Base-by-base conservation (phyloP, 1,140 invertebrate genomes). In the Tetranychus cinnabarinus region DNA sequence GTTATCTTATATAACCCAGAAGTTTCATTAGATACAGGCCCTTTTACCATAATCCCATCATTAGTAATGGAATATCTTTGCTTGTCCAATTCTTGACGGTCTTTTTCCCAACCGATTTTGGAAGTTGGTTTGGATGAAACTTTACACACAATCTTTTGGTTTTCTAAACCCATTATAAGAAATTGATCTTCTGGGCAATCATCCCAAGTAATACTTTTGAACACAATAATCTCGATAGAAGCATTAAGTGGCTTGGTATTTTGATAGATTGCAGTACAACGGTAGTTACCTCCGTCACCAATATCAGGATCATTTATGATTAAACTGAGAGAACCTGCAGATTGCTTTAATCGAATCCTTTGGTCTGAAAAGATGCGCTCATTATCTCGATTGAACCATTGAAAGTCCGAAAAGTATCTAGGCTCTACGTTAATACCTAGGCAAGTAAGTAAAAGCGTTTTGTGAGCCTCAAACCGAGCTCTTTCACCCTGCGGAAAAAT, bases 141-240 rank as follows among this genome's bases (percentile, higher is more conserved):
- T 71, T 83, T 78, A 68, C 90, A 95, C 69, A 79, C 80, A 8
- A 92, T 79, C 71, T 79, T 39, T 61, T 60, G 45, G 58, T 59
- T 33, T 13, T 6, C 6, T 59, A 62, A 79, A 67, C 81, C 86
- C 63, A 85, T 79, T n/a, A 82, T 82, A 0, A 87, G 82, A 69
- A 79, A 83, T 72, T 92, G 88, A 69, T 84, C 81, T 65, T 75
- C 74, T n/a, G 86, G 86, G 1, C 86, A 86, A 70, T 90, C 81
- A 33, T 79, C 79, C 79, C 82, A 91, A 55, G 81, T 85, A 35
- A 91, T 86, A 34, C 82, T 80, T 66, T 85, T 13, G 42, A 46
- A 67, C 65, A 62, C 68, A 64, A 12, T 13, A 48, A 56, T 57
- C 31, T 56, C 37, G 35, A 59, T 39, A 13, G 34, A n/a, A 31